A percentile compares a stretch with the other conserved stretches of the same genome.
Evolutionary conservation across 2,797 vertebrate genomes (phyloP).

Genomic region (Rhinogobio ventralis): DNA sequence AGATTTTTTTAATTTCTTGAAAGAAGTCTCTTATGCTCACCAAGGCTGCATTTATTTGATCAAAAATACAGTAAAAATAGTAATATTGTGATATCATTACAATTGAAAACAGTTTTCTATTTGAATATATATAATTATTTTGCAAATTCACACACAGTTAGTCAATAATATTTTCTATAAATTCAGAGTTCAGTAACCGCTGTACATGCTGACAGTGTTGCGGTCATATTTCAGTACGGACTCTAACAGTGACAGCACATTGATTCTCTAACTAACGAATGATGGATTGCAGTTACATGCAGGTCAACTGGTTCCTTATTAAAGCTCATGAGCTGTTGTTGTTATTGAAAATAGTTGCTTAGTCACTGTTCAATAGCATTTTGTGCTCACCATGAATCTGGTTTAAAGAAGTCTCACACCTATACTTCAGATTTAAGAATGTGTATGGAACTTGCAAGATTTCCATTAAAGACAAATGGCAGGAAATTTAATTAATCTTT

Average conservation of each 20-base stretch:
- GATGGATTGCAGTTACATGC: constrained; percentile 57
- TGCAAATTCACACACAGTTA: background rate
- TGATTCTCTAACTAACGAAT: constrained; percentile 60
- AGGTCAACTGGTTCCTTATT: constrained; percentile 53
- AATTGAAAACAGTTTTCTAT: too few relatives aligned
- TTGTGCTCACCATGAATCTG: background rate
- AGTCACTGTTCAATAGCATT: constrained; percentile 26
- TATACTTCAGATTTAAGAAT: background rate
- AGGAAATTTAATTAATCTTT: constrained; percentile 7
- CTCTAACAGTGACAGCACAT: constrained; percentile 55
- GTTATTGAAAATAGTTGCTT: constrained; percentile 39
- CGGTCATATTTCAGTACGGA: constrained; percentile 35
- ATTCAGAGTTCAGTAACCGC: background rate
- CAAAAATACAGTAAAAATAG: background rate
- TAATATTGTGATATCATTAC: background rate
- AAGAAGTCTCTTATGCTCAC: background rate
- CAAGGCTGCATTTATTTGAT: background rate
- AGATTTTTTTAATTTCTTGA: background rate
- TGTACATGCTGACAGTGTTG: constrained; percentile 19
- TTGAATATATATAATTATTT: too few relatives aligned
- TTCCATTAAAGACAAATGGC: background rate
- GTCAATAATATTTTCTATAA: background rate
- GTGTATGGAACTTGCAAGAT: background rate
- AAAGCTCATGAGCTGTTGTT: constrained; percentile 43
- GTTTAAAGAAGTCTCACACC: background rate